These are phyloP conservation scores for Sarcophaga carnaria DNA, from an alignment of 2,888 invertebrate genomes.

Conservation along the genomic window DNA sequence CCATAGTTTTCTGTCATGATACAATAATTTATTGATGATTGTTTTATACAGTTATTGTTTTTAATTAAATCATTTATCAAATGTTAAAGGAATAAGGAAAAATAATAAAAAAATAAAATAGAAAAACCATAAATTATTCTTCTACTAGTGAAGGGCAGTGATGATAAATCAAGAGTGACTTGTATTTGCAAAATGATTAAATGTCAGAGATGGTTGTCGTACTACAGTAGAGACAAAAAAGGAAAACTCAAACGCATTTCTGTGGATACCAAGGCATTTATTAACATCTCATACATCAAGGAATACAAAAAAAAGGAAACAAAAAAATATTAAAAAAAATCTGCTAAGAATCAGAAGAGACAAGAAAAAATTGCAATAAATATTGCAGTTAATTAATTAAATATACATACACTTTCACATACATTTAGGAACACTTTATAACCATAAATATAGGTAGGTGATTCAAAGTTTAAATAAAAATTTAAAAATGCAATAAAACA, in stretches of 20 bases:
- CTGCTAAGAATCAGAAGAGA: background rate
- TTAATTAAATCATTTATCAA: conserved; percentile 66
- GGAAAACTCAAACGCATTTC: background rate
- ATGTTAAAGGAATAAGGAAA: background rate
- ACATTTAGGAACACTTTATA: conserved; percentile 2
- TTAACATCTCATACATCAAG: conserved; percentile 55
- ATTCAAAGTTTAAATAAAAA: too few species aligned
- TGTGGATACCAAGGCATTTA: conserved; percentile 35
- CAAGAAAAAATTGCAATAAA: conserved; percentile 62
- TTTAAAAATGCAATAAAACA: too few species aligned
- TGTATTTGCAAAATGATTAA: conserved; percentile 40
- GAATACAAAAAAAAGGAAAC: background rate
- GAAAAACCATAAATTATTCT: background rate
- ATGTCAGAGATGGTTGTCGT: background rate
- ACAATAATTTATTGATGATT: conserved; percentile 59
- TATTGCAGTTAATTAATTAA: conserved; percentile 71
- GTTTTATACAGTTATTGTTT: conserved; percentile 58
- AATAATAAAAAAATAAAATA: background rate
- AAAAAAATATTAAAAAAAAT: background rate
- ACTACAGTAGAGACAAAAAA: background rate
- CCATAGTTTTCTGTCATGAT: conserved; percentile 9
- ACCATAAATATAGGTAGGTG: too few species aligned
- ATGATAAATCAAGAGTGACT: conserved; percentile 62
- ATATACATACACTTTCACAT: conserved; percentile 7
- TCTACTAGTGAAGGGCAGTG: background rate